A percentile compares a stretch with the other conserved stretches of the same genome.
These are phyloP conservation scores for Eurois occulta DNA, from an alignment of 2,888 invertebrate genomes.

Conservation along the genomic window DNA sequence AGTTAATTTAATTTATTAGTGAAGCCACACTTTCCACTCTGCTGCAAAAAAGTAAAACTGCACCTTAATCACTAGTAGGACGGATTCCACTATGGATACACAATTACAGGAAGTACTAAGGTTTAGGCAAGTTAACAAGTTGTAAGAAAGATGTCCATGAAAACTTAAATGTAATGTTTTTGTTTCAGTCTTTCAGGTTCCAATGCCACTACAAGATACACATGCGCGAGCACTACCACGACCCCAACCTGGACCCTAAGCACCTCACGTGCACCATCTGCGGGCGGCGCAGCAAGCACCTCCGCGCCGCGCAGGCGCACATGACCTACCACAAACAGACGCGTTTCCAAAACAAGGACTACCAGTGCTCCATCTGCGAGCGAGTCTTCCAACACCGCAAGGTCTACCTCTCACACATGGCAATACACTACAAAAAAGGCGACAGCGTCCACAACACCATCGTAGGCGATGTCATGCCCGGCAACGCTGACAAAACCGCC, in stretches of 20 bases:
- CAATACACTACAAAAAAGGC: conserved; percentile 86
- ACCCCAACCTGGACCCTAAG: conserved; percentile 83
- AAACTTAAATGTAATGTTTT: conserved; percentile 6
- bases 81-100: not conserved
- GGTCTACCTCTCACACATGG: conserved; percentile 88
- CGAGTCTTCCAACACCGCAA: conserved; percentile 84
- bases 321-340: conserved; percentile 88
- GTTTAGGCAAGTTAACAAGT: not conserved
- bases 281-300: conserved; percentile 85
- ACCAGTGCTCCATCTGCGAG: conserved; percentile 88
- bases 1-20: not conserved
- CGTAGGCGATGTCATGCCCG: conserved; percentile 75
- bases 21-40: not conserved
- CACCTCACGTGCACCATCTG: conserved; percentile 85
- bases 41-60: not conserved
- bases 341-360: conserved; percentile 87
- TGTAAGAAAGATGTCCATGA: not conserved
- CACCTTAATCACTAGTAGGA: not conserved
- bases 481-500: conserved; percentile 67
- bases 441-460: conserved; percentile 83
- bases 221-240: conserved; percentile 86
- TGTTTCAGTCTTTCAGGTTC: conserved; percentile 84
- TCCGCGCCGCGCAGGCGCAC: conserved; percentile 87
- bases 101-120: not conserved
- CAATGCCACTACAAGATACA: conserved; percentile 86